These are phyloP conservation scores for Augochlorella aurata DNA, from an alignment of 2,888 invertebrate genomes.

Conservation along the genomic window DNA sequence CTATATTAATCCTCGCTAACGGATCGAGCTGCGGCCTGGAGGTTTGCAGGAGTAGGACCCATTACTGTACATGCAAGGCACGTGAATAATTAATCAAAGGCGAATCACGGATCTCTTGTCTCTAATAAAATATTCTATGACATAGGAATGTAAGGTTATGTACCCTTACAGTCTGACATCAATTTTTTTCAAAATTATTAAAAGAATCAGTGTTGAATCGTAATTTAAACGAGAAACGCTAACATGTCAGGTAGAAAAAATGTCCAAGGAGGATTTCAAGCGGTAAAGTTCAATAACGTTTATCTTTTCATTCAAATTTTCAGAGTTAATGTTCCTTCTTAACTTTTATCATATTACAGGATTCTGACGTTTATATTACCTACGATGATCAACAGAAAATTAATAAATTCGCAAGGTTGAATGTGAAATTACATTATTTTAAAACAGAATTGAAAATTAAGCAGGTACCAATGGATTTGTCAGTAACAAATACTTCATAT, in stretches of 20 bases:
- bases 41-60: too few species aligned
- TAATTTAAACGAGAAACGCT: slow-evolving; percentile 17
- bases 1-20: too few species aligned
- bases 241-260: slow-evolving; percentile 76
- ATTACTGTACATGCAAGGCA: too few species aligned
- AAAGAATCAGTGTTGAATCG: background rate
- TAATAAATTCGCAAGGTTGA: slow-evolving; percentile 96
- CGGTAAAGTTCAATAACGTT: slow-evolving; percentile 83
- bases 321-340: slow-evolving; percentile 13
- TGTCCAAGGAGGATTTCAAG: slow-evolving; percentile 87
- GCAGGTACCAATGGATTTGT: slow-evolving; percentile 83
- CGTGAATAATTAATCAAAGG: too few species aligned
- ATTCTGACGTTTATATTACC: slow-evolving; percentile 96
- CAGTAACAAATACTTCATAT: background rate
- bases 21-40: too few species aligned
- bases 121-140: background rate
- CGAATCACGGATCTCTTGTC: background rate
- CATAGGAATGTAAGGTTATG: slow-evolving; percentile 9
- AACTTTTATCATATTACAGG: slow-evolving; percentile 82
- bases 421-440: slow-evolving; percentile 94
- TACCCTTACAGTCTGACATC: slow-evolving; percentile 8
- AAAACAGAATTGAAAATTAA: slow-evolving; percentile 93
- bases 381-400: slow-evolving; percentile 99
- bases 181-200: slow-evolving; percentile 28
- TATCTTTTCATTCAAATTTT: slow-evolving; percentile 10